Percentiles rank a stretch among this genome's conserved stretches.
Conservation (phyloP, 1,140 invertebrate species). For the Manduca sexta region DNA sequence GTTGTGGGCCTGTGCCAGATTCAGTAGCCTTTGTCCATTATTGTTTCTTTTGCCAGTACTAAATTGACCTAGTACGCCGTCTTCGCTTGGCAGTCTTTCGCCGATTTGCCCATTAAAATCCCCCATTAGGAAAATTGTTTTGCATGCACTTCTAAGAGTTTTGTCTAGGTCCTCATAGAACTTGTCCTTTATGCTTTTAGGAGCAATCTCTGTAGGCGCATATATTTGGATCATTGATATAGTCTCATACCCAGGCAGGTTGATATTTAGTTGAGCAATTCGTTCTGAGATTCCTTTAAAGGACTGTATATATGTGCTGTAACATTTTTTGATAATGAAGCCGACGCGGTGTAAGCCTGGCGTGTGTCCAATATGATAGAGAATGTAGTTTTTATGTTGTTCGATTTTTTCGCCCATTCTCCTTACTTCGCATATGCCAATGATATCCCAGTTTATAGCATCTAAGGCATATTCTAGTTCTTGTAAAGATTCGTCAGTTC, state of each 20-base stretch:
- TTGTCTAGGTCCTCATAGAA: conserved; percentile 21
- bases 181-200: conserved; percentile 16
- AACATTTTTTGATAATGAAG: no score
- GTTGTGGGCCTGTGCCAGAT: conserved; percentile 9
- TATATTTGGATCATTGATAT: conserved; percentile 28
- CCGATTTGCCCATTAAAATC: conserved; percentile 29
- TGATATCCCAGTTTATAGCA: no score
- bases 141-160: conserved; percentile 11
- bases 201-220: conserved; percentile 21
- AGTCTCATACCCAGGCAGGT: conserved; percentile 13
- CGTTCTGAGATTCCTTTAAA: conserved; percentile 21
- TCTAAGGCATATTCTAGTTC: no score
- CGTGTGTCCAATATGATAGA: no score
- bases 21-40: conserved; percentile 13
- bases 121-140: conserved; percentile 22
- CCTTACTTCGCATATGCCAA: no score
- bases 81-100: conserved; percentile 12
- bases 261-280: conserved; percentile 20
- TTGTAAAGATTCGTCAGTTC: no score
- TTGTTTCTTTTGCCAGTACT: conserved; percentile 20
- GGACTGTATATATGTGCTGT: no score
- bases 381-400: no score
- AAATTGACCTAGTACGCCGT: conserved; percentile 18
- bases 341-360: no score
- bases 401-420: no score